Evolutionary conservation across 2,797 vertebrate genomes (phyloP), one percentile per base, ranked within the genome.

Genomic region (Oreortyx pictus): DNA sequence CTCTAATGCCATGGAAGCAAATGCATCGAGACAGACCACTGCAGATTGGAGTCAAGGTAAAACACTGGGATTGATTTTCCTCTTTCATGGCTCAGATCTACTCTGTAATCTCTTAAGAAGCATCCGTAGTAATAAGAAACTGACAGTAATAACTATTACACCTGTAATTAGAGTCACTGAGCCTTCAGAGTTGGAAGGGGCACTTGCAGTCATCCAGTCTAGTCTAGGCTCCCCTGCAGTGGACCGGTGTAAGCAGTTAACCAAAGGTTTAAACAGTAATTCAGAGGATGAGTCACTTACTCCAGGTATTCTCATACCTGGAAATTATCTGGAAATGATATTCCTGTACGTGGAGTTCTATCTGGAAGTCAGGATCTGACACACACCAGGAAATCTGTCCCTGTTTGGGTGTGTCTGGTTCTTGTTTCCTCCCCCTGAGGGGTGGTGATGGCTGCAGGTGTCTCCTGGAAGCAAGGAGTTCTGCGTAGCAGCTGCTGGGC

Each of bases 41-140:
- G 98, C 98, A 31, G 99, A 99, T 46, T 99, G 99, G 99, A 98
- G 96, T 92, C 99, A 98, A 98, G 99, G 99, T 99, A 93, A 72
- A 79, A 75, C 15, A 17, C 61, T 61, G 33, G 20, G 9, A 44
- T 76, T 71, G 44, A 17, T 80, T 88, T 79, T 75, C 27, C 22
- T 73, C 12, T 88, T 82, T 72, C 50, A 2, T 71, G 47, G 11
- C 37, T 84, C 82, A 44, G 65, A 52, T 39, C 33, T 72, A 24
- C 76, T 81, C 41, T 35, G n/a, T 66, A 25, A 78, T 89, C 75
- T 73, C 39, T 73, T 70, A 59, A 75, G 72, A 76, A 91, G 29
- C 6, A 12, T 76, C 86, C 74, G 9, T 9, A 61, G 24, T 65
- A 17, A 12, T 9, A 68, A 62, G 24, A 70, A 80, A 61, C 39